Conservation (phyloP, 2,113 vertebrate genomes). For the Mugil cephalus region DNA sequence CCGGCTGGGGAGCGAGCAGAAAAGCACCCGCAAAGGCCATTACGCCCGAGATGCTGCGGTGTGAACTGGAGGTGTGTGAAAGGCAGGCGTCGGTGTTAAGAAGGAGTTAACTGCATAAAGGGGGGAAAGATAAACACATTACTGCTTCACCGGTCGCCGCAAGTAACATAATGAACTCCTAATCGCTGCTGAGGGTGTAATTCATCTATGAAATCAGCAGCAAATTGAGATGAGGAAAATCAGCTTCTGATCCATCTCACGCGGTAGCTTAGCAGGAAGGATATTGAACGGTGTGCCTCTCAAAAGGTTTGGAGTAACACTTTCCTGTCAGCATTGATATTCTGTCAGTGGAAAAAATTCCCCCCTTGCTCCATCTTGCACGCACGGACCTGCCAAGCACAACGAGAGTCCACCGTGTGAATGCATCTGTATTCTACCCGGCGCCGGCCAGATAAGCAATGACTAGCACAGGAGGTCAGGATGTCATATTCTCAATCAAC, state of each 20-base stretch:
- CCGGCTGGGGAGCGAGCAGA: slow-evolving; percentile 39
- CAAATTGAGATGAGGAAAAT: slow-evolving; percentile 83
- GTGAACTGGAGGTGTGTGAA: slow-evolving; percentile 38
- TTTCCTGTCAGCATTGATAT: slow-evolving; percentile 79
- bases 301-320: slow-evolving; percentile 80
- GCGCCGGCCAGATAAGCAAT: slow-evolving; percentile 67
- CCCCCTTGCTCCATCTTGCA: slow-evolving; percentile 37
- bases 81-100: slow-evolving; percentile 45
- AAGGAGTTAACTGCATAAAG: slow-evolving; percentile 80
- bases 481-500: slow-evolving; percentile 79
- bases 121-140: slow-evolving; percentile 81
- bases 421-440: slow-evolving; percentile 71
- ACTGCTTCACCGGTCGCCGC: slow-evolving; percentile 71
- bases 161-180: slow-evolving; percentile 84
- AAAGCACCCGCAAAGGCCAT: slow-evolving; percentile 48
- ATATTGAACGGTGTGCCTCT: slow-evolving; percentile 74
- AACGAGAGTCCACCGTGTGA: slow-evolving; percentile 36
- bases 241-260: slow-evolving; percentile 79
- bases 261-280: slow-evolving; percentile 68
- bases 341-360: slow-evolving; percentile 75
- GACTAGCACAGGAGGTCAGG: slow-evolving; percentile 68
- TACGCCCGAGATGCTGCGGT: slow-evolving; percentile 27
- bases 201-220: slow-evolving; percentile 83
- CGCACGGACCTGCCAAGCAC: slow-evolving; percentile 35
- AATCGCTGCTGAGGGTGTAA: slow-evolving; percentile 82